Evolutionary conservation across 2,888 invertebrate genomes (phyloP), one percentile per base, ranked within the genome.

Genomic region (Bombylius major): DNA sequence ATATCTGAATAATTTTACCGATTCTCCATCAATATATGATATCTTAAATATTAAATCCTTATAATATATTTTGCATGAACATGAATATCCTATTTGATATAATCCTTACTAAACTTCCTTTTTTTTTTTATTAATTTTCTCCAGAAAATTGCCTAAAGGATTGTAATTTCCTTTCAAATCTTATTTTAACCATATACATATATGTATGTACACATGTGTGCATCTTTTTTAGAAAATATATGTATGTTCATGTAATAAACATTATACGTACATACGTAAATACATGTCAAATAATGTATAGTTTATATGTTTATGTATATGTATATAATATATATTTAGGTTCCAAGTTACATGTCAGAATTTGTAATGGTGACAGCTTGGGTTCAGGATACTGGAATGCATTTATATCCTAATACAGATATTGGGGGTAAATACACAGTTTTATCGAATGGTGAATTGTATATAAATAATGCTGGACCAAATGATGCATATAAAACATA

Each of bases 351-450:
- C 76, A 89, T 91, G 73, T 82, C 86, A 62, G 92, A 93, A 66
- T 88, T 90, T 70, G 87, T 94, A 65, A 84, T 84, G 76, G 84
- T 86, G 60, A 91, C 91, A 42, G 89, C 92, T 54, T 96, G 95
- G 95, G 82, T 89, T 61, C 87, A 89, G 71, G 89, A 89, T 65
- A 85, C 85, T 56, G 81, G 82, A 64, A 81, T 86, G 76, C 87
- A 84, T 75, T 86, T 90, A 66, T 86, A 84, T 71, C 86, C 86
- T 45, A 84, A 83, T 65, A 83, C 84, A 47, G 84, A 84, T 70
- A 84, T 84, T 65, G 84, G 82, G 75, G 83, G 82, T 58, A 88
- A 88, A 70, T 87, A 87, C 73, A 83, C 85, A 63, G 82, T 89
- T 53, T 76, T 91, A 60, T 82, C 84, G 63, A 87, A 86, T 68